A percentile compares a stretch with the other conserved stretches of the same genome.
Evolutionary conservation across 64 coral and sea anemone genomes (phyloP).

Genomic region (Actinia tenebrosa): DNA sequence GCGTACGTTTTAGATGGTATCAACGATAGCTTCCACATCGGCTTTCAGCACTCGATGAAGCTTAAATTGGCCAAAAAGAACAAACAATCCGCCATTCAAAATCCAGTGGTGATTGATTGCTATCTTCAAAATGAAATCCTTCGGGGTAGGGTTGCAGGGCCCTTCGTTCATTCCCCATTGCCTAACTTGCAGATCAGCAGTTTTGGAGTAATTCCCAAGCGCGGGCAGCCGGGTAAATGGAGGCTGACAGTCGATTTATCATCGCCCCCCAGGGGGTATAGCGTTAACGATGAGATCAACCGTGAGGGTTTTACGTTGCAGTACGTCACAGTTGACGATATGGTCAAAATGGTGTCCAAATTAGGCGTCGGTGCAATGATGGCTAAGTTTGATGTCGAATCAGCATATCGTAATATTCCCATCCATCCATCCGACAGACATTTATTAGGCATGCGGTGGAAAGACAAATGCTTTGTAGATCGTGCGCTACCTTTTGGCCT

Average conservation of each 20-base stretch:
- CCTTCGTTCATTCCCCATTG: slow-evolving; percentile 10
- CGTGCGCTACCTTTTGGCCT: slow-evolving; percentile 30
- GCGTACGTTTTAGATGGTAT: slow-evolving; percentile 8
- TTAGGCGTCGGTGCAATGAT: slow-evolving; percentile 12
- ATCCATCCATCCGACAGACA: slow-evolving; percentile 30
- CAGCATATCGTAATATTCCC: slow-evolving; percentile 29
- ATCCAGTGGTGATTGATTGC: slow-evolving; percentile 17
- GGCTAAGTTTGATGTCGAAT: slow-evolving; percentile 40
- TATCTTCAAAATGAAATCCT: slow-evolving; percentile 25
- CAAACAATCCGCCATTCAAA: slow-evolving; percentile 21
- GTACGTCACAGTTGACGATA: slow-evolving; percentile 28
- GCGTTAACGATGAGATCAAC: slow-evolving; percentile 52
- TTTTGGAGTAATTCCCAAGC: slow-evolving; percentile 29
- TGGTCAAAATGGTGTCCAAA: neutral
- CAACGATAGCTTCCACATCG: slow-evolving; percentile 15
- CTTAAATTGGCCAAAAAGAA: slow-evolving; percentile 13
- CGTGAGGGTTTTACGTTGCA: neutral
- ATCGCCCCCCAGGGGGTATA: slow-evolving; percentile 2
- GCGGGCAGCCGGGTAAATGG: slow-evolving; percentile 34
- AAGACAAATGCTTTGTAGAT: slow-evolving; percentile 24
- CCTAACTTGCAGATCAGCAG: slow-evolving; percentile 27
- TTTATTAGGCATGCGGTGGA: slow-evolving; percentile 31
- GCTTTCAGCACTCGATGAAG: neutral
- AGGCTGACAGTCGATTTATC: slow-evolving; percentile 45
- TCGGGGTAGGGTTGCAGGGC: slow-evolving; percentile 3